Conservation (phyloP, 1,140 invertebrate genomes). For the Habropoda laboriosa region DNA sequence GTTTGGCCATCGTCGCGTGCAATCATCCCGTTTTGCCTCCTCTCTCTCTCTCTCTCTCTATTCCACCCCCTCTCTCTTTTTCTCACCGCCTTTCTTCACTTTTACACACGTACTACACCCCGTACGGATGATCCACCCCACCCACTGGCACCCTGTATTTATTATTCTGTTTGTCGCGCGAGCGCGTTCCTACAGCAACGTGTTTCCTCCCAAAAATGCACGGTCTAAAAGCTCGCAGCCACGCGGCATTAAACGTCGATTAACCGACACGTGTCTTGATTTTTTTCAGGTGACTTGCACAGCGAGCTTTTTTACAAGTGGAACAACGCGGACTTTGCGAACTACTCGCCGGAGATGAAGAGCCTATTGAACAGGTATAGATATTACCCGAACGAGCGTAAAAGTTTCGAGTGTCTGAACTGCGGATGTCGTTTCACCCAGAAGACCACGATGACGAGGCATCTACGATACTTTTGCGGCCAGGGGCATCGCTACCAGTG, state of each 20-base stretch:
- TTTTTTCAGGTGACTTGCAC: constrained; percentile 40
- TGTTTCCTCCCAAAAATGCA: constrained; percentile 16
- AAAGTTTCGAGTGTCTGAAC: constrained; percentile 75
- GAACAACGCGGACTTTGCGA: background rate
- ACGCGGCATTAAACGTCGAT: background rate
- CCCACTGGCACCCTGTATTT: background rate
- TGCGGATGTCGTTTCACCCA: constrained; percentile 78
- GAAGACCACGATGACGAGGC: constrained; percentile 74
- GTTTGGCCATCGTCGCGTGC: no score
- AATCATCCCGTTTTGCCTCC: background rate
- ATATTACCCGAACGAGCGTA: constrained; percentile 68
- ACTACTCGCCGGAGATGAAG: constrained; percentile 4
- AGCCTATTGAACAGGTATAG: constrained; percentile 53
- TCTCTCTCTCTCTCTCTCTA: background rate
- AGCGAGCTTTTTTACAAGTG: constrained; percentile 12
- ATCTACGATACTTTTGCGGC: constrained; percentile 76
- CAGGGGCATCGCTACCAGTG: constrained; percentile 74
- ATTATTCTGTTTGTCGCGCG: background rate
- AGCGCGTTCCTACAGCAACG: background rate
- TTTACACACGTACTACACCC: no score
- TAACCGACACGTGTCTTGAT: constrained; percentile 28
- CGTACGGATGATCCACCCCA: no score
- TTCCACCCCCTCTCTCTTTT: background rate
- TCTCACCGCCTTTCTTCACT: no score
- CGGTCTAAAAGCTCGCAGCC: background rate